phyloP scores from a whole-genome alignment of 2,797 vertebrate species.

The Phataginus tetradactyla region DNA sequence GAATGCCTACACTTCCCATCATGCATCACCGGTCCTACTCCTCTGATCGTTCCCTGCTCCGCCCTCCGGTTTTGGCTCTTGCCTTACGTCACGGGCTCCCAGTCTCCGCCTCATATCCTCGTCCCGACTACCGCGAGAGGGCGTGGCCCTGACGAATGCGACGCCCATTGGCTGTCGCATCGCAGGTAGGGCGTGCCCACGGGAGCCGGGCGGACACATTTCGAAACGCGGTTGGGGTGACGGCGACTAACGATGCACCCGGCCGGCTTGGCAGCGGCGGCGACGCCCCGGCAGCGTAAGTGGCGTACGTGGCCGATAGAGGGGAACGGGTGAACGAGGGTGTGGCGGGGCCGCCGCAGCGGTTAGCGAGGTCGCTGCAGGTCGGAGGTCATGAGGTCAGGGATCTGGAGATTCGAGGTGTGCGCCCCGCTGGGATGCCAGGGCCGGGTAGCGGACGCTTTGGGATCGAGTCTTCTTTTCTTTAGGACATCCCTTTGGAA shows the following conservation, averaged over 20 bases:
- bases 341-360: constrained; percentile 32
- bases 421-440: constrained; percentile 45
- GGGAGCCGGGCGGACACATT: constrained; percentile 70
- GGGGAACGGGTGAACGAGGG: background rate
- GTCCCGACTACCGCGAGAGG: background rate
- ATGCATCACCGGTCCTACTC: background rate
- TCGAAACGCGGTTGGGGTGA: background rate
- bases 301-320: constrained; percentile 76
- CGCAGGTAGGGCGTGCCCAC: constrained; percentile 51
- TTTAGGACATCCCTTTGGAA: background rate
- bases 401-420: background rate
- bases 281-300: constrained; percentile 76
- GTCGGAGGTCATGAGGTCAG: constrained; percentile 53
- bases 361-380: constrained; percentile 45
- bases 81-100: background rate
- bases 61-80: background rate
- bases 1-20: background rate
- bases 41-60: background rate
- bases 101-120: background rate
- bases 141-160: background rate
- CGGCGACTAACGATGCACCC: constrained; percentile 59
- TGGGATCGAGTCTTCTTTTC: background rate
- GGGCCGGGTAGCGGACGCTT: constrained; percentile 31
- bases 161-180: constrained; percentile 18
- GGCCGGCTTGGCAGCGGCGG: constrained; percentile 47